These are phyloP conservation scores for Capromys pilorides DNA, from an alignment of 2,797 vertebrate species.

Conservation along the genomic window DNA sequence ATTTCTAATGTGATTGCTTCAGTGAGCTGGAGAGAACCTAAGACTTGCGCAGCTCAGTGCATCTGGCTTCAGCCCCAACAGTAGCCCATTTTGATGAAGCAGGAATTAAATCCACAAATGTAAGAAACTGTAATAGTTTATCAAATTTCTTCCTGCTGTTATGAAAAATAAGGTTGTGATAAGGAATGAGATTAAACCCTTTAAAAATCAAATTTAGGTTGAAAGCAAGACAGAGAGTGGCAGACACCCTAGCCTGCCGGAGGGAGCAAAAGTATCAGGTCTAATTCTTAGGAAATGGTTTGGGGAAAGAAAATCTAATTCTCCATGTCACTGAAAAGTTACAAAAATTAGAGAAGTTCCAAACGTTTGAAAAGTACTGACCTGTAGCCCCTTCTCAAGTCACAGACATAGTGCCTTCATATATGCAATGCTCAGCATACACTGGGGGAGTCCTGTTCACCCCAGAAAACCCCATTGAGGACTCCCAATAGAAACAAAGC, in stretches of 20 bases:
- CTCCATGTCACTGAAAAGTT: slow-evolving; percentile 43
- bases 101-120: slow-evolving; percentile 77
- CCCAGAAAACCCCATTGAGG: background rate
- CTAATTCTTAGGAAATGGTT: slow-evolving; percentile 68
- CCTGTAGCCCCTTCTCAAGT: slow-evolving; percentile 22
- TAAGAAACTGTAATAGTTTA: slow-evolving; percentile 72
- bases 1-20: slow-evolving; percentile 71
- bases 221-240: slow-evolving; percentile 44
- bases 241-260: slow-evolving; percentile 68
- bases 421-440: background rate
- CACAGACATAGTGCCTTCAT: background rate
- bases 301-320: slow-evolving; percentile 44
- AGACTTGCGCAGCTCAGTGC: slow-evolving; percentile 42
- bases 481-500: background rate
- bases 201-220: slow-evolving; percentile 76
- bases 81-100: slow-evolving; percentile 67
- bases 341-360: slow-evolving; percentile 59
- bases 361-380: slow-evolving; percentile 48
- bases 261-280: slow-evolving; percentile 60
- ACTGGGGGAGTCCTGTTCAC: background rate
- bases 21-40: slow-evolving; percentile 71
- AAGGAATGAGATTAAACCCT: slow-evolving; percentile 74
- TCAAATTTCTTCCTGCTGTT: slow-evolving; percentile 79
- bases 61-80: slow-evolving; percentile 66
- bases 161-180: slow-evolving; percentile 78